Evolutionary conservation across 2,113 vertebrate genomes (phyloP), one percentile per base, ranked within the genome.

Genomic region (Accipiter cooperii): DNA sequence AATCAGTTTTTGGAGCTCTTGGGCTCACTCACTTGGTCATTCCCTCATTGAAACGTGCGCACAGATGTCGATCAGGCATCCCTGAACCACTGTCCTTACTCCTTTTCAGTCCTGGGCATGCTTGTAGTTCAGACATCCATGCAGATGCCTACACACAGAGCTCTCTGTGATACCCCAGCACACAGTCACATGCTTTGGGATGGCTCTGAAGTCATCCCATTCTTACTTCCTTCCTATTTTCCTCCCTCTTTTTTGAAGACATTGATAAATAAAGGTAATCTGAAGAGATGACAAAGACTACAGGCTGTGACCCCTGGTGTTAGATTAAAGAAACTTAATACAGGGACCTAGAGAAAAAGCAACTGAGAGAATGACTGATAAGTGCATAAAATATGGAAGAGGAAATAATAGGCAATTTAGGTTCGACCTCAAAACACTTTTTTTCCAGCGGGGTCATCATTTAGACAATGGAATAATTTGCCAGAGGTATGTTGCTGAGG

Each of bases 401-500:
- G 68, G 83, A 84, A 96, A 95, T 95, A 97, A 97, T 60, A 96
- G 91, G 85, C 91, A 96, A 68, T 96, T 71, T 89, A 83, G 24
- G 79, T 75, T 91, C 11, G 25, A 94, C 58, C 74, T 91, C 86
- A 68, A 81, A 76, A 82, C n/a, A 74, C 47, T 69, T 66, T 79
- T 79, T 94, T 87, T 52, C 49, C 88, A 89, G 31, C 44, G 42
- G 64, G 65, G 64, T 88, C 75, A 77, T 95, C n/a, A 77, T 92
- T 96, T 96, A 96, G 92, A 96, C 83, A 97, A 88, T 68, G 61
- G 78, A 96, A 93, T 96, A 91, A 96, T 97, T 96, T 94, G 77
- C 79, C 68, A 92, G 84, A 76, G 52, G 54, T 90, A 92, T 84
- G 74, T 81, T 89, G 57, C 87, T 71, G 83, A 93, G 61, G 57